Evolutionary conservation across 2,888 invertebrate genomes (phyloP), one percentile per base, ranked within the genome.

Genomic region (Notodonta dromedarius): DNA sequence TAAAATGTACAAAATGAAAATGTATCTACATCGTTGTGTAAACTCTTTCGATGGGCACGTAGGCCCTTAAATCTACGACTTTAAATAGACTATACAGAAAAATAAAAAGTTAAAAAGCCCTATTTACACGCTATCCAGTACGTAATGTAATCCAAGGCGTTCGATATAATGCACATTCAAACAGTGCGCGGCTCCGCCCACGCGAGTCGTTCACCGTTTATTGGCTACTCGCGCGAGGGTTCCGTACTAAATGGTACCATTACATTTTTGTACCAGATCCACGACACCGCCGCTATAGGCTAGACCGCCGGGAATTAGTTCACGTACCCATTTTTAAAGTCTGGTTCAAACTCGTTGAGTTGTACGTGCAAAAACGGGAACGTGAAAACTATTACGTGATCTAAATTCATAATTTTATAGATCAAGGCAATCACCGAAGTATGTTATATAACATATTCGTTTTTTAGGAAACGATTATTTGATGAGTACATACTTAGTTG

Each of bases 141-240:
- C 62, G 70, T 70, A 74, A 75, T 64, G 58, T 59, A 73, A 79
- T 59, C 74, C 68, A 63, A 67, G 70, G 65, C 70, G 68, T 71
- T 70, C 66, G 61, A 69, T 67, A 70, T 74, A 73, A 73, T 79
- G 79, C 75, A 76, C 77, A 74, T 76, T 78, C 76, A 78, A 75
- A 69, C 77, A 70, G 68, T 62, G 61, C 62, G 68, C 67, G 78
- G 75, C 83, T 71, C 82, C 87, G 80, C 89, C 89, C 82, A 88
- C 89, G 80, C 76, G 62, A 67, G 74, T 74, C 82, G 74, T 84
- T 84, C 80, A 81, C 79, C 74, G 77, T 80, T 84, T 82, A 88
- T 86, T 86, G 86, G 85, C 77, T 78, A 71, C 70, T 65, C 67
- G 68, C 48, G 58, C 46, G 70, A 76, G 76, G 84, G 83, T 82